phyloP scores from a whole-genome alignment of 2,113 vertebrate genomes.

The Protobothrops flavoviridis region DNA sequence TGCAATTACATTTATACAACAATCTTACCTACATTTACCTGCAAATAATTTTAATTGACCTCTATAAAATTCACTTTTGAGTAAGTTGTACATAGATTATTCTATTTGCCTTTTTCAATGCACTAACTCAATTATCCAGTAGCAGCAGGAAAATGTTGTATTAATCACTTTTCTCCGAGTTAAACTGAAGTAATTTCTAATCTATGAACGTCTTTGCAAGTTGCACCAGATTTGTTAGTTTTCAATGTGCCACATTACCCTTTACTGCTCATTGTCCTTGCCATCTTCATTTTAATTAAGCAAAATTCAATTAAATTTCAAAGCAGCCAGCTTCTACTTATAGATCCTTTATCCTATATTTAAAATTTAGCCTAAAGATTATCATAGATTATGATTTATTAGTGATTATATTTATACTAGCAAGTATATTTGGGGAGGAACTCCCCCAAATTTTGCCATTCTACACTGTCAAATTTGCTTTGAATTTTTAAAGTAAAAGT shows the following conservation, averaged over 20 bases:
- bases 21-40: background rate
- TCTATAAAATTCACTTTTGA: background rate
- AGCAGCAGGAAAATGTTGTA: constrained; percentile 49
- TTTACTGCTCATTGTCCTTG: background rate
- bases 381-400: background rate
- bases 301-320: background rate
- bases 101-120: constrained; percentile 2
- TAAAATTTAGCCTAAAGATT: background rate
- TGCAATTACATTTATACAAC: constrained; percentile 9
- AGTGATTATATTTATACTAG: background rate
- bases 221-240: background rate
- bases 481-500: constrained; percentile 23
- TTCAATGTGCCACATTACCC: background rate
- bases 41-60: background rate
- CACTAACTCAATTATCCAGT: constrained; percentile 39
- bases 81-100: background rate
- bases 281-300: background rate
- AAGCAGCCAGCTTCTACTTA: background rate
- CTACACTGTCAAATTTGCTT: constrained; percentile 36
- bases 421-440: background rate
- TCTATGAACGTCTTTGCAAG: background rate
- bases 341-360: constrained; percentile 5
- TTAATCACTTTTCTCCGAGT: constrained; percentile 59
- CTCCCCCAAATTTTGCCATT: background rate
- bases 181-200: background rate